Percentiles rank a stretch among this genome's conserved stretches.
These are phyloP conservation scores for Morbakka virulenta DNA, from an alignment of 30 jellyfish, hydroid and myxozoan species.

Conservation along the genomic window DNA sequence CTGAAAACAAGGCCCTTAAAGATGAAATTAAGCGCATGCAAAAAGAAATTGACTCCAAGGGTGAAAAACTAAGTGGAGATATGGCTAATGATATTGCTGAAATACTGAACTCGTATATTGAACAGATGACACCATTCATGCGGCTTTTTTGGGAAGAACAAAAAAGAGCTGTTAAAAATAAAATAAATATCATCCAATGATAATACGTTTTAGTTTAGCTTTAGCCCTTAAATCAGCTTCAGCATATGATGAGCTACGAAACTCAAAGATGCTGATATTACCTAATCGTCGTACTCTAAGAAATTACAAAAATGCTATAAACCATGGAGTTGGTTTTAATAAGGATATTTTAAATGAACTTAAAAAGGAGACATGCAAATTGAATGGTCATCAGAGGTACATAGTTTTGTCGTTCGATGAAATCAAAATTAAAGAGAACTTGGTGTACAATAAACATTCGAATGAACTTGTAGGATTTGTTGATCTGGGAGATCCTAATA, in stretches of 20 bases:
- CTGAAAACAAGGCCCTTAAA: too few species aligned
- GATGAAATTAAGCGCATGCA: too few species aligned
- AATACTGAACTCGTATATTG: not conserved
- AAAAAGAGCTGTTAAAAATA: not conserved
- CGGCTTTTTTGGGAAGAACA: constrained; percentile 23
- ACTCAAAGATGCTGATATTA: constrained; percentile 18
- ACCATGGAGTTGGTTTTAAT: constrained; percentile 38
- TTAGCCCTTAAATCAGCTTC: constrained; percentile 45
- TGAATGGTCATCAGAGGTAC: constrained; percentile 33
- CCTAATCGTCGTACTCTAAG: constrained; percentile 53
- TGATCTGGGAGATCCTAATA: constrained; percentile 40
- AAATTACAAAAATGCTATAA: constrained; percentile 46
- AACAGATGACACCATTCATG: constrained; percentile 21
- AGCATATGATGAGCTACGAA: constrained; percentile 49
- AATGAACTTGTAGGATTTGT: constrained; percentile 40
- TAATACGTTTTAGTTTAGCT: constrained; percentile 11
- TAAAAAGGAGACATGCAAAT: constrained; percentile 1
- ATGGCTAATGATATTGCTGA: not conserved
- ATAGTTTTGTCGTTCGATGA: constrained; percentile 48
- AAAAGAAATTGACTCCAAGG: too few species aligned
- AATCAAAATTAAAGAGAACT: constrained; percentile 29
- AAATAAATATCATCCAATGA: not conserved
- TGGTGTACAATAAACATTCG: constrained; percentile 41
- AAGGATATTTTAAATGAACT: constrained; percentile 36
- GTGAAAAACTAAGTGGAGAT: too few species aligned